A percentile compares a stretch with the other conserved stretches of the same genome.
Conservation (phyloP, 2,888 invertebrate species). For the Gibbula magus region DNA sequence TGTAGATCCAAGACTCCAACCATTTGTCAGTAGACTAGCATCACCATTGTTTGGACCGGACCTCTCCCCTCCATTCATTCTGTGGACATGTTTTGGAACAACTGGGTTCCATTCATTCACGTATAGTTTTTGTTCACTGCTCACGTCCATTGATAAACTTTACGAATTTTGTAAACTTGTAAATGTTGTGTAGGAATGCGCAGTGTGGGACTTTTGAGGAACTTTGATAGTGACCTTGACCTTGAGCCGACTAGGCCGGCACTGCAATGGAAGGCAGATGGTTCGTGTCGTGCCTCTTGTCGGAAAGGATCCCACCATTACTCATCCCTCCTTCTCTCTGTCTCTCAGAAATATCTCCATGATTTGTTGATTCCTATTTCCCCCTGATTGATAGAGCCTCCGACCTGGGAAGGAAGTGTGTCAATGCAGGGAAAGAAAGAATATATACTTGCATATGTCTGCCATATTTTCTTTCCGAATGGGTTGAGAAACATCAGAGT, state of each 20-base stretch:
- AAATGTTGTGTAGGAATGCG: background rate
- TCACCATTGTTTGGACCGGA: too few relatives aligned
- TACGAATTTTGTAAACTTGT: background rate
- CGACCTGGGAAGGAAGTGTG: background rate
- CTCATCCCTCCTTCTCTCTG: background rate
- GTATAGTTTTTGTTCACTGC: too few relatives aligned
- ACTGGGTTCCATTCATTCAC: too few relatives aligned
- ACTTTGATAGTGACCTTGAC: constrained; percentile 17
- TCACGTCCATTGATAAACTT: too few relatives aligned
- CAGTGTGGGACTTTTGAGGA: background rate
- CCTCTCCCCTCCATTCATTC: too few relatives aligned
- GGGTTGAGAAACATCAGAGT: background rate
- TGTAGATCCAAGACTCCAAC: too few relatives aligned
- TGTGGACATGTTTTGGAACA: too few relatives aligned
- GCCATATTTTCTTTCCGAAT: background rate
- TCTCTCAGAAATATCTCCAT: background rate
- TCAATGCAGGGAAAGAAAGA: background rate
- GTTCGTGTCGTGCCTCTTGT: background rate
- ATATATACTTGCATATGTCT: background rate
- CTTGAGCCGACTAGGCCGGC: background rate
- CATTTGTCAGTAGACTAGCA: too few relatives aligned
- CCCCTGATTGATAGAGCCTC: background rate
- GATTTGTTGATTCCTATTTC: background rate
- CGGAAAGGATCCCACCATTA: background rate
- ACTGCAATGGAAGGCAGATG: background rate